A percentile compares a stretch with the other conserved stretches of the same genome.
These are phyloP conservation scores for Notospermus geniculatus DNA, from an alignment of 1,140 invertebrate genomes.

Conservation along the genomic window DNA sequence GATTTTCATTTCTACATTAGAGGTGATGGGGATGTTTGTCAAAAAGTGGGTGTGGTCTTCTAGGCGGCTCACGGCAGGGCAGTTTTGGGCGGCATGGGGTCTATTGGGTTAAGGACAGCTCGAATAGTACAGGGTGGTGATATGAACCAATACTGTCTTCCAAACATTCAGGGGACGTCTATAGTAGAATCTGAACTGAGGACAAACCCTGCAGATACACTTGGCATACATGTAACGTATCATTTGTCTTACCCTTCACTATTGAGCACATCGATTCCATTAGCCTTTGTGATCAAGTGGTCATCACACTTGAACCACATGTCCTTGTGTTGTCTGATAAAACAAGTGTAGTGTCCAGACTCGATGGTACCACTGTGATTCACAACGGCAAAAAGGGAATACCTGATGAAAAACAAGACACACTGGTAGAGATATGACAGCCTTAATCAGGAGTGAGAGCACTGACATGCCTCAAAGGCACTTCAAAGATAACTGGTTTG, in stretches of 20 bases:
- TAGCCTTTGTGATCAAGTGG: slow-evolving; percentile 84
- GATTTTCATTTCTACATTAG: too few relatives aligned
- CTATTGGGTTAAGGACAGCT: too few relatives aligned
- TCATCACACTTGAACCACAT: slow-evolving; percentile 98
- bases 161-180: too few relatives aligned
- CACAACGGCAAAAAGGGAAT: slow-evolving; percentile 93
- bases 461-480: background rate
- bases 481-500: too few relatives aligned
- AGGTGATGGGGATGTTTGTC: too few relatives aligned
- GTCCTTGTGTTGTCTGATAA: slow-evolving; percentile 84
- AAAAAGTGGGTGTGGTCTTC: too few relatives aligned
- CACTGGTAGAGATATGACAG: background rate
- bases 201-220: background rate
- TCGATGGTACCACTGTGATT: slow-evolving; percentile 92
- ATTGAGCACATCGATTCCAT: slow-evolving; percentile 82
- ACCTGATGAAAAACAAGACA: slow-evolving; percentile 66
- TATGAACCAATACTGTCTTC: too few relatives aligned
- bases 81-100: too few relatives aligned
- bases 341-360: slow-evolving; percentile 93
- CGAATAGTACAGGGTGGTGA: too few relatives aligned
- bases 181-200: too few relatives aligned
- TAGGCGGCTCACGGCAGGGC: too few relatives aligned
- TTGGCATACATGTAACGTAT: background rate
- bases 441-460: background rate
- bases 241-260: slow-evolving; percentile 80